Conservation (phyloP, 2,113 vertebrate species). For the Mesembrinibis cayennensis region DNA sequence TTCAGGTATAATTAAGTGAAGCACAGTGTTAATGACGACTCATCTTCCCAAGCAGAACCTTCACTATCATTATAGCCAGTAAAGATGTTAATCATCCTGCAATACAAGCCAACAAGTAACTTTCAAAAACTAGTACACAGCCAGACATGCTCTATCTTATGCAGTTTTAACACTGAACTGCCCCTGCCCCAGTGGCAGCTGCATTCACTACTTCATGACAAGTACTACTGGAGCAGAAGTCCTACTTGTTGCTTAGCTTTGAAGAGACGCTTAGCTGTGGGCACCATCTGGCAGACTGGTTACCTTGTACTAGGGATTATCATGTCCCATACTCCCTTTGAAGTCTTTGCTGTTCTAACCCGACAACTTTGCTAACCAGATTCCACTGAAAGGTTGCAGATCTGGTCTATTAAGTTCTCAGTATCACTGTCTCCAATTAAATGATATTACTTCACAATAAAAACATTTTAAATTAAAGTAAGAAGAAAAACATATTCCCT, state of each 20-base stretch:
- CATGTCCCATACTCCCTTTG: background rate
- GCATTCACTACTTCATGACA: background rate
- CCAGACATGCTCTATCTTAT: background rate
- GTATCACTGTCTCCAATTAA: background rate
- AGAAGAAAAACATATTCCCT: background rate
- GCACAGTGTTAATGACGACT: background rate
- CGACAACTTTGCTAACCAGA: background rate
- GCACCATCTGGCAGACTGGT: background rate
- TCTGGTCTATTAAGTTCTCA: background rate
- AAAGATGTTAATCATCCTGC: slow-evolving; percentile 18
- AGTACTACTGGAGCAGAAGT: background rate
- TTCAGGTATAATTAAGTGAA: slow-evolving; percentile 55
- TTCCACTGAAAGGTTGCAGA: background rate
- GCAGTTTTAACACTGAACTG: background rate
- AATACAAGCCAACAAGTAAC: background rate
- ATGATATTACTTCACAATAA: background rate
- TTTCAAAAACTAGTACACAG: slow-evolving; percentile 10
- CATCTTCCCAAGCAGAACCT: slow-evolving; percentile 39
- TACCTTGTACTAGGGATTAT: background rate
- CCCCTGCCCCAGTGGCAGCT: background rate
- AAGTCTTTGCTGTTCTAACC: background rate
- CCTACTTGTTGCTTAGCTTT: background rate
- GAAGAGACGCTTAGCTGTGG: background rate
- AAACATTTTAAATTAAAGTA: background rate
- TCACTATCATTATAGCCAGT: slow-evolving; percentile 49